Base-by-base conservation (phyloP, 2,113 vertebrate genomes). In the Lamprologus callipterus region DNA sequence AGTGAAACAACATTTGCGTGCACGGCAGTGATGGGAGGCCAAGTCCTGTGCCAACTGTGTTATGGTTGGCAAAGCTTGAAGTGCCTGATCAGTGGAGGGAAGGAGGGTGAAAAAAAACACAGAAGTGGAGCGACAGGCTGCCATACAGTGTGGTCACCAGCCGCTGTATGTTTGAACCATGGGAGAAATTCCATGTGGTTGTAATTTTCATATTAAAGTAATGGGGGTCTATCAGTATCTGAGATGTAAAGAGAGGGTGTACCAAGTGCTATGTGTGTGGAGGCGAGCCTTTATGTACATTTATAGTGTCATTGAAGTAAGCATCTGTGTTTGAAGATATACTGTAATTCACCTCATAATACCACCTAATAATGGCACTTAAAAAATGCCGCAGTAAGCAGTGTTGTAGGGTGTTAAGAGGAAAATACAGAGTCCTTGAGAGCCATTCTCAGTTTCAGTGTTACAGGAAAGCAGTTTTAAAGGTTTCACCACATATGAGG, bases 161-260 rank as follows among this genome's bases (percentile, higher is more conserved):
- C 82, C 87, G 70, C 81, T 91, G 92, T 91, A 86, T 86, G 91
- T 95, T 95, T 96, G 93, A 94, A 95, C 92, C 91, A 92, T 91
- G 89, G 92, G 91, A 92, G 90, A 95, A 94, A 90, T 94, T 93
- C 96, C 96, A 96, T 93, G 94, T 96, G 96, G 93, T 95, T 95
- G 93, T 91, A 94, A 96, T 96, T 96, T 96, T 96, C 93, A 88
- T 95, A 95, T 96, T 95, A 95, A 94, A 91, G 89, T 93, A 95
- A 96, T 95, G 84, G 91, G 85, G 83, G 57, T 95, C 85, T 94
- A 93, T 93, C 92, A 90, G 89, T 83, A 92, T 90, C 80, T 90
- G 83, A 92, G 91, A 92, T 92, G 92, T 84, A 90, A 94, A 89
- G 92, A 90, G 21, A 55, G 70, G 55, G 33, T 53, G 47, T 75